Percentiles rank a stretch among this genome's conserved stretches.
phyloP scores from a whole-genome alignment of 2,888 invertebrate species.

The Acleris cristana region DNA sequence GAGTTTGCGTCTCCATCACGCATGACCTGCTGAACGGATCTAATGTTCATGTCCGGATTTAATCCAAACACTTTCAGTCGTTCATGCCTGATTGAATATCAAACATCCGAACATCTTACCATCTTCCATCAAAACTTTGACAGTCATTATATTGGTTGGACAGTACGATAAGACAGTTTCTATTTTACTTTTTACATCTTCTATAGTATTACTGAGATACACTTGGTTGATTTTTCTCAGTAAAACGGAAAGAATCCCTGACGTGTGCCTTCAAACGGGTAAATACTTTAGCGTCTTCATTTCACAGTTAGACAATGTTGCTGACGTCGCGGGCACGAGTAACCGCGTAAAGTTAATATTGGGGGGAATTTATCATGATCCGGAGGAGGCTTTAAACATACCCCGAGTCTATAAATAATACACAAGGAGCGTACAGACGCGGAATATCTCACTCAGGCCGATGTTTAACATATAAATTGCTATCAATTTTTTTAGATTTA shows the following conservation, averaged over 20 bases:
- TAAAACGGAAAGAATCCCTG: conserved; percentile 1
- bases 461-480: conserved; percentile 81
- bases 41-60: too few species aligned
- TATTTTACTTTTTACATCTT: too few species aligned
- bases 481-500: conserved; percentile 76
- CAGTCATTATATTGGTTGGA: too few species aligned
- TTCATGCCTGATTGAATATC: too few species aligned
- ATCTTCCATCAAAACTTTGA: too few species aligned
- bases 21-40: too few species aligned
- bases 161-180: too few species aligned
- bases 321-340: conserved; percentile 4
- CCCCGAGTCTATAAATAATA: conserved; percentile 45
- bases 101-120: too few species aligned
- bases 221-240: background rate
- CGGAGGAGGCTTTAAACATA: conserved; percentile 42
- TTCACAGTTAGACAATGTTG: conserved; percentile 11
- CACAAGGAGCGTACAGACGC: conserved; percentile 57
- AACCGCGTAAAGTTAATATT: conserved; percentile 42
- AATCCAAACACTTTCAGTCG: too few species aligned
- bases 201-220: too few species aligned
- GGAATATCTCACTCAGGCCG: conserved; percentile 70
- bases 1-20: too few species aligned
- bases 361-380: conserved; percentile 44
- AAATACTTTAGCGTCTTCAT: conserved; percentile 18
- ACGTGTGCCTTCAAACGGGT: background rate